phyloP scores from a whole-genome alignment of 2,888 invertebrate species.

The Lissocephala sabroskyi region DNA sequence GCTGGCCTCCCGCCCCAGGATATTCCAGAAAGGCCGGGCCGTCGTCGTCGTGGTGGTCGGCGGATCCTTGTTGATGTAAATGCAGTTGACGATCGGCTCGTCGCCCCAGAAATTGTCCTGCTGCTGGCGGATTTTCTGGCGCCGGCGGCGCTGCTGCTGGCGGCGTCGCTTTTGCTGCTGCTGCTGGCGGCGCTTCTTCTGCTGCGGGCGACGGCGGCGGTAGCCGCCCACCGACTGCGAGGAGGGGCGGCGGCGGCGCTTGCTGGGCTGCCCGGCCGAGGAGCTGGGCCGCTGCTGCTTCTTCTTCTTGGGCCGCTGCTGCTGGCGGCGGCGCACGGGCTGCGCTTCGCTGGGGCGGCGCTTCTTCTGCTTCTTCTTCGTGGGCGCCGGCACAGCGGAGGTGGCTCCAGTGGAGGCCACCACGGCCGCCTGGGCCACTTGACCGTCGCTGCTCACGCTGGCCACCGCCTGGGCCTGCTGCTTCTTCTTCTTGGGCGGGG shows the following conservation, averaged over 20 bases:
- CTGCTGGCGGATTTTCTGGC: conserved; percentile 4
- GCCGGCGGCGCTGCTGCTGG: conserved; percentile 5
- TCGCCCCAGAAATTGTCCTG: conserved; percentile 28
- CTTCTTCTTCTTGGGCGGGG: conserved; percentile 9
- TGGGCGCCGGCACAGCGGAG: conserved; percentile 8
- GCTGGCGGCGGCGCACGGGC: not conserved
- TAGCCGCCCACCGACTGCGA: conserved; percentile 27
- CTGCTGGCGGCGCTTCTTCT: conserved; percentile 7
- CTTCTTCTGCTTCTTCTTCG: conserved; percentile 10
- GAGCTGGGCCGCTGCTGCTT: conserved; percentile 14
- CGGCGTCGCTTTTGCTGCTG: conserved; percentile 36
- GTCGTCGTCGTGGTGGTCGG: conserved; percentile 45
- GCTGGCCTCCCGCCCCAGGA: conserved; percentile 48
- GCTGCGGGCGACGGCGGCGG: conserved; percentile 28
- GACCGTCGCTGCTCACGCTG: not conserved
- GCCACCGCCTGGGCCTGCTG: not conserved
- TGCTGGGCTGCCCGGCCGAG: conserved; percentile 9
- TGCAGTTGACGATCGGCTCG: conserved; percentile 58
- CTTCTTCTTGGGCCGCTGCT: conserved; percentile 11
- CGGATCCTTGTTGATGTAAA: conserved; percentile 58
- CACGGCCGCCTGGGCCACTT: not conserved
- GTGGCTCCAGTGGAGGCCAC: not conserved
- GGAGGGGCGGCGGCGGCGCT: conserved; percentile 38
- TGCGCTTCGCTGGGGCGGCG: conserved; percentile 2
- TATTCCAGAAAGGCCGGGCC: conserved; percentile 64